These are phyloP conservation scores for Polypterus senegalus DNA, from an alignment of 2,113 vertebrate species.

Conservation along the genomic window DNA sequence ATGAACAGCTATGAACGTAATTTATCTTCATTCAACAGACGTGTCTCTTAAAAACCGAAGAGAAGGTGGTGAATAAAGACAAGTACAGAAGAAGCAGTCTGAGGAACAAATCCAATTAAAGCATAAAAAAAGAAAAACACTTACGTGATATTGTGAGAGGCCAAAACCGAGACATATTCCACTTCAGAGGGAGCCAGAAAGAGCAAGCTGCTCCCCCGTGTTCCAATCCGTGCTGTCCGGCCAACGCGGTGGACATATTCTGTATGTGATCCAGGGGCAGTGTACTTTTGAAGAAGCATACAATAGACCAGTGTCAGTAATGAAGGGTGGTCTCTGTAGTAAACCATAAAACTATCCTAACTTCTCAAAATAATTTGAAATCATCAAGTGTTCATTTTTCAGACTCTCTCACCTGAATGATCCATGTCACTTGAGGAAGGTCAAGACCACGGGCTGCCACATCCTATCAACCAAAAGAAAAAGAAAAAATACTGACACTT, in stretches of 20 bases:
- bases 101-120: neutral
- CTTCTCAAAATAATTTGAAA: neutral
- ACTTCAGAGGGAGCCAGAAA: conserved; percentile 83
- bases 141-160: conserved; percentile 91
- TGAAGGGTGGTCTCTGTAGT: too few species aligned
- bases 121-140: conserved; percentile 14
- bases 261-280: conserved; percentile 60
- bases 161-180: conserved; percentile 70
- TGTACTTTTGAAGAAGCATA: conserved; percentile 53
- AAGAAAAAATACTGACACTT: conserved; percentile 32
- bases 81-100: too few species aligned
- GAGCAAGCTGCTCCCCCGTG: conserved; percentile 74
- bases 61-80: too few species aligned
- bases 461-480: conserved; percentile 53
- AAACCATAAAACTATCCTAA: neutral
- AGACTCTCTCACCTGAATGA: conserved; percentile 69
- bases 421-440: conserved; percentile 85
- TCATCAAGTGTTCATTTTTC: neutral
- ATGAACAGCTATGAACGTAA: too few species aligned
- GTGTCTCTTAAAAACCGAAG: too few species aligned
- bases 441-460: conserved; percentile 87
- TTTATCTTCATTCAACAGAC: too few species aligned
- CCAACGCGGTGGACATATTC: conserved; percentile 89
- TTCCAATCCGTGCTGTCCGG: conserved; percentile 83
- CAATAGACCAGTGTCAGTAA: too few species aligned